Evolutionary conservation across 2,113 vertebrate genomes (phyloP).

Genomic region (Pelvicachromis taeniatus): DNA sequence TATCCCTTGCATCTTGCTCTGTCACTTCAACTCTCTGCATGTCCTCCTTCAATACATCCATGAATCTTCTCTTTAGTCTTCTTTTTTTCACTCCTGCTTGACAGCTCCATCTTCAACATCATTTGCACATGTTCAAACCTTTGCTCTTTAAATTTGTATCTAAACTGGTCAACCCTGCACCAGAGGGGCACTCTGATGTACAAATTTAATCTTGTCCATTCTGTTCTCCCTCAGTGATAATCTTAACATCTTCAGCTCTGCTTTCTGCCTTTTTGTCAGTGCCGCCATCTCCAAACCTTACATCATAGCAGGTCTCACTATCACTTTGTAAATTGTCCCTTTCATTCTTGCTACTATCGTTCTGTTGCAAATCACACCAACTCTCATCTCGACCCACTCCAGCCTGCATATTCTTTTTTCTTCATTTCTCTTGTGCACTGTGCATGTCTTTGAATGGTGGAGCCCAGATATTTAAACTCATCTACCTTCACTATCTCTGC

Average conservation of each 20-base stretch:
- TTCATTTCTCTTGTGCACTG: not conserved
- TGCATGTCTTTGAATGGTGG: not conserved
- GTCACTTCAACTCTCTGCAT: not conserved
- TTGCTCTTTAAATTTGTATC: not conserved
- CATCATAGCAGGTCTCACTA: not conserved
- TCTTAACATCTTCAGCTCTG: not conserved
- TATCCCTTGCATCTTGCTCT: not conserved
- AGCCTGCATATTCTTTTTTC: not conserved
- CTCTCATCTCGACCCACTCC: not conserved
- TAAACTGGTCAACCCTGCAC: not conserved
- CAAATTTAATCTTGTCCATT: too few relatives aligned
- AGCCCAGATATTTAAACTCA: not conserved
- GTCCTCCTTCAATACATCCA: too few relatives aligned
- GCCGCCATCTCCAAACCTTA: not conserved
- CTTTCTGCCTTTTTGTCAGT: not conserved
- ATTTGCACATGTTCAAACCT: too few relatives aligned
- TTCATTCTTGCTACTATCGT: not conserved
- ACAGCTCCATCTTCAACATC: too few relatives aligned
- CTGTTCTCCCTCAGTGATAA: not conserved
- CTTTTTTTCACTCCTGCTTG: too few relatives aligned
- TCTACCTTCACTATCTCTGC: not conserved
- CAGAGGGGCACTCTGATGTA: too few relatives aligned
- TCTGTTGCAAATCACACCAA: not conserved
- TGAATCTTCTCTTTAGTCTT: too few relatives aligned
- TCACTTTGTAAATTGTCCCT: not conserved